phyloP scores from a whole-genome alignment of 2,113 vertebrate genomes.

The Dendrocopos noguchii region DNA sequence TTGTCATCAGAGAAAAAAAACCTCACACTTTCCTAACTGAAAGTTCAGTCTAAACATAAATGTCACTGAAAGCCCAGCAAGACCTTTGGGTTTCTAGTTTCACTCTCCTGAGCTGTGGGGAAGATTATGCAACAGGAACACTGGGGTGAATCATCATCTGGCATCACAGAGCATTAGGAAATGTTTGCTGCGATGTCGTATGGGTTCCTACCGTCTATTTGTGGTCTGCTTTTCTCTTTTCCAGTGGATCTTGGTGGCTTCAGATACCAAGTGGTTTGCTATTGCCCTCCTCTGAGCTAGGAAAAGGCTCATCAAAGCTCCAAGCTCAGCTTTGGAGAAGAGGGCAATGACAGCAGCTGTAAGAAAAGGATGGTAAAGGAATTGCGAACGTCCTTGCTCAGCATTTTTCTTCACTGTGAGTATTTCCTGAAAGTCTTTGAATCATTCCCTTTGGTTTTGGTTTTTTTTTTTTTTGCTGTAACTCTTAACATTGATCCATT shows the following conservation, averaged over 20 bases:
- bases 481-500: not conserved
- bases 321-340: not conserved
- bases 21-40: constrained; percentile 69
- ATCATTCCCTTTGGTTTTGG: not conserved
- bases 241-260: not conserved
- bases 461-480: not conserved
- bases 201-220: not conserved
- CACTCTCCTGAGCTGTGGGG: constrained; percentile 44
- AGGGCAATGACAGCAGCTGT: not conserved
- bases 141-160: constrained; percentile 60
- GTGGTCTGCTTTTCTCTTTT: constrained; percentile 29
- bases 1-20: constrained; percentile 52
- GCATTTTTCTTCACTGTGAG: not conserved
- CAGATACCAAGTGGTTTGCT: not conserved
- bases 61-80: constrained; percentile 57
- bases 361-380: constrained; percentile 16
- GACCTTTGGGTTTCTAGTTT: constrained; percentile 66
- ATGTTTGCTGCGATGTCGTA: constrained; percentile 23
- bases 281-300: not conserved
- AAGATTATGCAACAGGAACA: constrained; percentile 72
- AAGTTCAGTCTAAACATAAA: constrained; percentile 70
- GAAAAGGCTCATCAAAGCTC: not conserved
- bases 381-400: constrained; percentile 5
- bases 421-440: not conserved
- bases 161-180: constrained; percentile 54